Conservation (phyloP, 23 tunicate species). For the Clavelina lepadiformis region DNA sequence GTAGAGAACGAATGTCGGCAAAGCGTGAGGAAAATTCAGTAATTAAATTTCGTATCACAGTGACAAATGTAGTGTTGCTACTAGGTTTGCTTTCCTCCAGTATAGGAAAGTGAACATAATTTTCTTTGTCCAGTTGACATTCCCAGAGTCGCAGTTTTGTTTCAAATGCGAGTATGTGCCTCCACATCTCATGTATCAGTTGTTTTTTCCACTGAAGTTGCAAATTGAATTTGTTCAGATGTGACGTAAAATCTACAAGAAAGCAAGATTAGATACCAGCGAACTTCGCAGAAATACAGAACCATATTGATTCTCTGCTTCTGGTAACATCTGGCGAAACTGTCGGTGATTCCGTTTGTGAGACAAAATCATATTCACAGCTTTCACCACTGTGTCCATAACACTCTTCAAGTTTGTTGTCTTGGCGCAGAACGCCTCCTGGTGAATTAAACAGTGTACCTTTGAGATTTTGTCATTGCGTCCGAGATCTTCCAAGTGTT, state of each 20-base stretch:
- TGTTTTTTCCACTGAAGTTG: conserved; percentile 61
- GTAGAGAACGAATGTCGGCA: conserved; percentile 47
- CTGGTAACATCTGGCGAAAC: conserved; percentile 57
- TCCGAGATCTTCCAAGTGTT: conserved; percentile 54
- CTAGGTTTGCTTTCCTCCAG: conserved; percentile 30
- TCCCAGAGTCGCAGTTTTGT: conserved; percentile 79
- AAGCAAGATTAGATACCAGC: conserved; percentile 66
- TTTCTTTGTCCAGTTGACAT: conserved; percentile 45
- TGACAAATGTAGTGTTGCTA: conserved; percentile 31
- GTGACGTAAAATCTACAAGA: conserved; percentile 58
- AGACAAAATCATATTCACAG: conserved; percentile 55
- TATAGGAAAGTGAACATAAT: conserved; percentile 61
- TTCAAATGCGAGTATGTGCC: conserved; percentile 46
- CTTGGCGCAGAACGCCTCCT: conserved; percentile 76
- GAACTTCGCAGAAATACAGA: conserved; percentile 61
- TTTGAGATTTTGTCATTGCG: conserved; percentile 21
- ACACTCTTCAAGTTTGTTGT: conserved; percentile 33
- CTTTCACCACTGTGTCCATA: conserved; percentile 61
- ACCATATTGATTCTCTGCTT: conserved; percentile 72
- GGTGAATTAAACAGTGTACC: conserved; percentile 57
- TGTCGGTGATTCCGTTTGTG: conserved; percentile 47
- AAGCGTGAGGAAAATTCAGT: conserved; percentile 53
- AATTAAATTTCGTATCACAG: conserved; percentile 47
- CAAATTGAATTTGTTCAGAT: conserved; percentile 64
- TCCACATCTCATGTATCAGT: conserved; percentile 76